Base-by-base conservation (phyloP, 2,888 invertebrate species). In the Hypselothyrea guttata region DNA sequence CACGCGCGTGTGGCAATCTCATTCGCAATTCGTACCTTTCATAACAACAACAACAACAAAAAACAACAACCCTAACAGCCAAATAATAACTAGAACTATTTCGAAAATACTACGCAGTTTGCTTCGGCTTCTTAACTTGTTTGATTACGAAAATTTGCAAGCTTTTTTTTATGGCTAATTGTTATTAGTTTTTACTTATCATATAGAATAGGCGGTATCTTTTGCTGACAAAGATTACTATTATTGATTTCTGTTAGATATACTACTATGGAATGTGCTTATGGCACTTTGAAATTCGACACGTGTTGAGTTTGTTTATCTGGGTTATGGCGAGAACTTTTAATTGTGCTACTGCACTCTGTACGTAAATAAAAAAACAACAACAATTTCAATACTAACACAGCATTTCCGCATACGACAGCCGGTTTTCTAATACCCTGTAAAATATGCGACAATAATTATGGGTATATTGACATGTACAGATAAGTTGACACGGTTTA, bases 401-500 rank as follows among this genome's bases (percentile, higher is more conserved):
- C 55, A 54, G 52, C 11, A 54, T 64, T 75, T 73, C 72, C 73
- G 72, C 73, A 71, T 63, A 56, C 70, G 53, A 28, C 37, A 55
- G 62, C 72, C 42, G 49, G 62, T 68, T 72, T 41, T 46, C 12
- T n/a, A n/a, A 37, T 54, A 38, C 47, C 49, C 46, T 53, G 12
- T 35, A 28, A 2, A 13, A 2, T n/a, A 16, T 35, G 7, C 1
- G n/a, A n/a, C n/a, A 12, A 2, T 13, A 1, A 7, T 7, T 16
- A 8, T 1, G 33, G 7, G 44, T 42, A 3, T 16, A 9, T 11
- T 13, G 4, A 1, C 1, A 16, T 4, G 15, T 1, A 37, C 15
- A 22, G 1, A 8, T 31, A 8, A 18, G 7, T 11, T 2, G 1
- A n/a, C 4, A 31, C n/a, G 9, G 8, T 31, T 31, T 31, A 4